Conservation (phyloP, 2,888 invertebrate species). For the Limnephilus lunatus region DNA sequence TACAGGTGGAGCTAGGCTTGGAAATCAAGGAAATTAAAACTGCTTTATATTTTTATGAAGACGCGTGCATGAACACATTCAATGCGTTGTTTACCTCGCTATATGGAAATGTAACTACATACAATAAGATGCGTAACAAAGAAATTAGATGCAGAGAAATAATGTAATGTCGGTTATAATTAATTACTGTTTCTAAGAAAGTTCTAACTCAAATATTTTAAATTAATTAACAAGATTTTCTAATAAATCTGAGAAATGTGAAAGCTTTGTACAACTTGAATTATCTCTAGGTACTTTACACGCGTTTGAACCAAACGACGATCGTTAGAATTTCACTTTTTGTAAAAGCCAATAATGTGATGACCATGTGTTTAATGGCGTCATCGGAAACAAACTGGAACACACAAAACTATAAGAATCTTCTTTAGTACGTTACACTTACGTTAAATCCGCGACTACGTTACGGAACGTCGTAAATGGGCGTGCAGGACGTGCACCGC, state of each 20-base stretch:
- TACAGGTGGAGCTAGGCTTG: conserved; percentile 49
- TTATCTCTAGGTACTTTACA: neutral
- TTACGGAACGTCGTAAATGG: no score
- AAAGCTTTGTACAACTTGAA: neutral
- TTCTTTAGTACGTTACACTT: no score
- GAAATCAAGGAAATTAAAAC: neutral
- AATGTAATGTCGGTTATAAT: neutral
- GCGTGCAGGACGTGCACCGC: no score
- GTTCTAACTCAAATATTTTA: neutral
- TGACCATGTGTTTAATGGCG: no score
- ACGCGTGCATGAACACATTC: neutral
- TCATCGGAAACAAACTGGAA: no score
- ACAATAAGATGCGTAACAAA: neutral
- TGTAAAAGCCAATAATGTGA: no score
- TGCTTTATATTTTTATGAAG: conserved; percentile 10
- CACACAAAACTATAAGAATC: no score
- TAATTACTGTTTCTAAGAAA: neutral
- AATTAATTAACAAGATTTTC: neutral
- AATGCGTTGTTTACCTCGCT: neutral
- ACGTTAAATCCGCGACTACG: no score
- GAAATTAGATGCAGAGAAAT: neutral
- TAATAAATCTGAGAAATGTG: neutral
- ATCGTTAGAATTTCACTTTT: no score
- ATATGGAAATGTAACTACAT: neutral
- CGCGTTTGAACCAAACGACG: neutral